Base-by-base conservation (phyloP, 2,888 invertebrate genomes). In the Cantharis rufa region DNA sequence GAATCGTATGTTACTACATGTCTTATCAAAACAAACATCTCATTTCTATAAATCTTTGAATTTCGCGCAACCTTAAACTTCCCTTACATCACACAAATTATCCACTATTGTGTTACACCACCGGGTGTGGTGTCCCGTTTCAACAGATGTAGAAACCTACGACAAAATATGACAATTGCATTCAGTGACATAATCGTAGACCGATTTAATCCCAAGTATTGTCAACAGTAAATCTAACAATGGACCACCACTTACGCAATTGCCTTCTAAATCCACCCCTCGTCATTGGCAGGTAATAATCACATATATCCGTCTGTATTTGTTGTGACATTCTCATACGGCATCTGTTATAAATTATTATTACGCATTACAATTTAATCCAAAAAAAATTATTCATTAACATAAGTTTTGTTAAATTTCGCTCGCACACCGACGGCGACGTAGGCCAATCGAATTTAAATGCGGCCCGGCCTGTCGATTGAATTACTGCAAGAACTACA, bases 261-360 rank as follows among this genome's bases (percentile, higher is more conserved):
- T 84, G 84, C 68, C 66, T 66, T 84, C 76, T 82, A 2, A 62
- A 71, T 21, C 61, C 75, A 62, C 72, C 78, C 78, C 70, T 72
- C 75, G 72, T 66, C 82, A 86, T 86, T 86, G 86, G 86, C 86
- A 86, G 86, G 86, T 86, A 86, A 86, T 86, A 86, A 86, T 85
- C 84, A 83, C 75, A 80, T 75, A 79, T 82, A 78, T 81, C 82
- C 81, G 72, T 75, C 76, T 85, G 85, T 85, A 85, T 86, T 85
- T 86, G 86, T 86, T 86, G 86, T 86, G 86, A 86, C 85, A 85
- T 85, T 84, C 82, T 82, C 83, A n/a, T 21, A 21, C 10, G 16
- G 21, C 64, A 66, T 66, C 64, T 66, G 64, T 66, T 13, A 18
- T 18, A 66, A 63, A 66, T 66, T 66, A 66, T 66, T 66, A 21